Evolutionary conservation across 2,797 vertebrate species (phyloP), one percentile per base, ranked within the genome.

Genomic region (Dendrocincla fuliginosa): DNA sequence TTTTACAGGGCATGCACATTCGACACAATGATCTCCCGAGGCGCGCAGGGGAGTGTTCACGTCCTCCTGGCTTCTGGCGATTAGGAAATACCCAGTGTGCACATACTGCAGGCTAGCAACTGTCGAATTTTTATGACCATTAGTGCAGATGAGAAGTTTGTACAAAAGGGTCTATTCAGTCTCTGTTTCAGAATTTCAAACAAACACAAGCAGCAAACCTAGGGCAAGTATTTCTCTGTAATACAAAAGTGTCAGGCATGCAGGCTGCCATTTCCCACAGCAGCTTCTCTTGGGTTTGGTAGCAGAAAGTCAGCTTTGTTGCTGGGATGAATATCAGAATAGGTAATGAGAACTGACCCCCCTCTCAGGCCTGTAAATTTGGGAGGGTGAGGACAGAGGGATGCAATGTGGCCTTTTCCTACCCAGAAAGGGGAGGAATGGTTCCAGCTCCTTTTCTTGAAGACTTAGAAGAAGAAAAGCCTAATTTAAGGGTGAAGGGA

Each of bases 31-130:
- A 88, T 97, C 94, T 95, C 95, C 95, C 2, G 24, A 96, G 94
- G 95, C 52, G 87, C 12, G 0, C 92, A 35, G 80, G 61, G 94
- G 91, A 90, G 76, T 0, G 55, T 86, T 91, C 92, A 53, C 14
- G 19, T 93, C 87, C 94, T 50, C 94, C 76, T 88, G 94, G 87
- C 85, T 85, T 84, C 65, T 35, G 89, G 69, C 83, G 95, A 94
- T 91, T 84, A 92, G 84, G 80, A 92, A 60, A 90, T 74, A 96
- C 91, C 61, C 93, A 84, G 69, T 76, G 89, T 88, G 76, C 95
- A 93, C 92, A 94, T 96, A 95, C 96, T 96, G 53, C 91, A 93
- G 91, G 91, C 94, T 95, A 96, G 94, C 94, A 97, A 95, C 94
- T 95, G 94, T 93, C 93, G 3, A 93, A 74, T 96, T 96, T 96